A percentile compares a stretch with the other conserved stretches of the same genome.
Evolutionary conservation across 2,888 invertebrate species (phyloP).

Genomic region (Heliconius aoede): DNA sequence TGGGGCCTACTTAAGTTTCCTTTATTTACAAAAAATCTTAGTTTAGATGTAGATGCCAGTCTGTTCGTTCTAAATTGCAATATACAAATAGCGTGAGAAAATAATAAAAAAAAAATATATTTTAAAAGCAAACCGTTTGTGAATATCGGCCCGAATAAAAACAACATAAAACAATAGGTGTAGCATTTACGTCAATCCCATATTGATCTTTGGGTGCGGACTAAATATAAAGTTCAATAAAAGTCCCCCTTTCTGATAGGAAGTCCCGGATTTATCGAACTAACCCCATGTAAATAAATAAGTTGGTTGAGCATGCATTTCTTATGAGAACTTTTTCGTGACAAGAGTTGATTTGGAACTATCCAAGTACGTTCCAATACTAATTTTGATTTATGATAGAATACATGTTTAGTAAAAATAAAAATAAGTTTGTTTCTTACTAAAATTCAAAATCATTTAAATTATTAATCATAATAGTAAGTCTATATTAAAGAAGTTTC

Average conservation of each 20-base stretch:
- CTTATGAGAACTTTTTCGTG: slow-evolving; percentile 69
- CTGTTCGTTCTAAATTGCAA: neutral
- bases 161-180: slow-evolving; percentile 29
- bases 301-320: slow-evolving; percentile 78
- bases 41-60: neutral
- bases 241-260: slow-evolving; percentile 74
- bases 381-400: neutral
- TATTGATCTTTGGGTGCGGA: slow-evolving; percentile 78
- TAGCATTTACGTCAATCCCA: slow-evolving; percentile 57
- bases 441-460: neutral
- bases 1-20: too few relatives aligned
- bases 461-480: neutral
- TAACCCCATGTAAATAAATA: slow-evolving; percentile 83
- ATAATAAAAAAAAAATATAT: neutral
- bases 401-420: neutral
- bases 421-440: neutral
- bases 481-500: neutral
- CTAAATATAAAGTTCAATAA: slow-evolving; percentile 82
- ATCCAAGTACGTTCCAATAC: neutral
- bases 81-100: neutral
- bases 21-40: too few relatives aligned
- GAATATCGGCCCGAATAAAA: neutral
- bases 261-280: slow-evolving; percentile 81
- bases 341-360: slow-evolving; percentile 65
- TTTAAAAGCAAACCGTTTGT: neutral